Base-by-base conservation (phyloP, 2,888 invertebrate genomes). In the Tanytarsus gracilentus region DNA sequence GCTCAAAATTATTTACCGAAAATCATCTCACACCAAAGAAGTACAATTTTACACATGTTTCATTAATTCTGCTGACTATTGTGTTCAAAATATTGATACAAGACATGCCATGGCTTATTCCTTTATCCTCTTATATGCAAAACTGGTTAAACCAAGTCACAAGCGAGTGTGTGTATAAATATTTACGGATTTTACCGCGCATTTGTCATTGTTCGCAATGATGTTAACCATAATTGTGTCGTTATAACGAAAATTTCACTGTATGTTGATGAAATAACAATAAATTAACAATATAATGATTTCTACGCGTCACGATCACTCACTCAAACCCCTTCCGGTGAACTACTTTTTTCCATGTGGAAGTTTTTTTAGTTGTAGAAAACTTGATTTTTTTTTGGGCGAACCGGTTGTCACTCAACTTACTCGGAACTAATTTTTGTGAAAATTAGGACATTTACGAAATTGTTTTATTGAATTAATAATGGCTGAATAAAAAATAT, bases 221-320 rank as follows among this genome's bases (percentile, higher is more conserved):
- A 51, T 53, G n/a, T n/a, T 21, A 53, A 26, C 25, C 39, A 33
- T 55, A 55, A 55, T 55, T 26, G 26, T 55, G 55, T 26, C 16
- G 26, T 16, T 39, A 18, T 25, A n/a, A n/a, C n/a, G 11, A 16
- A 44, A 44, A 44, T 44, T 44, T 16, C 23, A 5, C 23, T 44
- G 23, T 23, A 40, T 55, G 55, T 55, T 55, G 55, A 55, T 55
- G 55, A 55, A 39, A 55, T 55, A 40, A 40, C 40, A 55, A 55
- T 55, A 55, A 55, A 55, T 55, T 55, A 27, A 55, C 55, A 55
- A 39, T 33, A 49, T 26, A 49, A 49, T 49, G 49, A 49, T 49
- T 16, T 11, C n/a, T 11, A 25, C 27, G 21, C 16, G 25, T 26
- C 49, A 25, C 16, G 44, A 14, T 49, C 2, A 16, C n/a, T 3